A percentile compares a stretch with the other conserved stretches of the same genome.
These are phyloP conservation scores for Indri indri DNA, from an alignment of 2,113 vertebrate species.

Conservation along the genomic window DNA sequence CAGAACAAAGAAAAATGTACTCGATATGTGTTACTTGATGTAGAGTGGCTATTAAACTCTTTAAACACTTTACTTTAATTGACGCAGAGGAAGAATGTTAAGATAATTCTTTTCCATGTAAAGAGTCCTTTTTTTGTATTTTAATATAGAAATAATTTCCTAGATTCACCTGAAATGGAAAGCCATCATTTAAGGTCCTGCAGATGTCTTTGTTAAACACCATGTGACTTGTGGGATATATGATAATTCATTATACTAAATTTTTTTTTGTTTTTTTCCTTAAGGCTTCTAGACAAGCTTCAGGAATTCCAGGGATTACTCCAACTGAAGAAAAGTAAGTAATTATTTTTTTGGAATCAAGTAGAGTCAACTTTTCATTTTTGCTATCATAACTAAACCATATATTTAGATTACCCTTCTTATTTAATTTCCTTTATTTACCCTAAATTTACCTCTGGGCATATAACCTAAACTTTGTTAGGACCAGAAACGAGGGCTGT, in stretches of 20 bases:
- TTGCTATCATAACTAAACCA: slow-evolving; percentile 21
- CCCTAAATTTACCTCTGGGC: neutral
- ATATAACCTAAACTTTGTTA: slow-evolving; percentile 1
- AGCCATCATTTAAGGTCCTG: neutral
- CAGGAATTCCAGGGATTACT: slow-evolving; percentile 94
- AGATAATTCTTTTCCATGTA: neutral
- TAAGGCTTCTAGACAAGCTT: slow-evolving; percentile 93
- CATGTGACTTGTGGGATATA: neutral
- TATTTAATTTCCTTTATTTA: slow-evolving; percentile 40
- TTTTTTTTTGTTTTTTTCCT: neutral
- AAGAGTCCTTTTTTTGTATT: neutral
- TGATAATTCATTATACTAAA: slow-evolving; percentile 24
- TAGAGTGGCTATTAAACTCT: neutral
- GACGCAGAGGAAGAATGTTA: neutral
- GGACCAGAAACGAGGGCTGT: neutral
- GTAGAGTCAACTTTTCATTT: neutral
- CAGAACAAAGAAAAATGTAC: slow-evolving; percentile 1
- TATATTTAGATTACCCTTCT: neutral
- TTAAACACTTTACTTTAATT: neutral
- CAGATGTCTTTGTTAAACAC: neutral
- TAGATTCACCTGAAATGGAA: neutral
- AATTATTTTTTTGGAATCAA: neutral
- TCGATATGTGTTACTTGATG: neutral
- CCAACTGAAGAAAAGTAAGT: slow-evolving; percentile 97
- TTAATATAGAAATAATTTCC: slow-evolving; percentile 21